phyloP scores from a whole-genome alignment of 1,140 invertebrate genomes.

The Gryon sp. region DNA sequence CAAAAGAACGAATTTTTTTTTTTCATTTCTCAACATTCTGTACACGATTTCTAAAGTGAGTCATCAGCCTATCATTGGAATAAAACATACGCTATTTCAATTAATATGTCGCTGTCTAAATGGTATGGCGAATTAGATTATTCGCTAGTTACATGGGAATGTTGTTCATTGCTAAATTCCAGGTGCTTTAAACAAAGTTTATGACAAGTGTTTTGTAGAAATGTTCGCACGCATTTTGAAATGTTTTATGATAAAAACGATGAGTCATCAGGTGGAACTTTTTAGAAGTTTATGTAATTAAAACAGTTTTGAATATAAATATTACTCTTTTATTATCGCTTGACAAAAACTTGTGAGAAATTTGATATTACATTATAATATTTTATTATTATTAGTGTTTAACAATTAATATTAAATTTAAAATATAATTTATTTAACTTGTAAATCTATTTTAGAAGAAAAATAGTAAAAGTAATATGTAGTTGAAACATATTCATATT shows the following conservation, averaged over 20 bases:
- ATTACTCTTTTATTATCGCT: not conserved
- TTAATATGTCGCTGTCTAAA: conserved; percentile 22
- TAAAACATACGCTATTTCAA: conserved; percentile 41
- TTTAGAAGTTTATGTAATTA: conserved; percentile 4
- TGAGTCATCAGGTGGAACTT: not conserved
- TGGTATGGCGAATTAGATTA: conserved; percentile 31
- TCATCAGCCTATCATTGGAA: conserved; percentile 30
- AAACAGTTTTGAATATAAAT: not conserved
- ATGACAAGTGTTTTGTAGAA: conserved; percentile 21
- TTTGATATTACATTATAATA: too few species aligned
- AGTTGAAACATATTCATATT: too few species aligned
- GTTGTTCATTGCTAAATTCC: conserved; percentile 37
- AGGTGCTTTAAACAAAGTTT: conserved; percentile 13
- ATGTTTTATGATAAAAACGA: not conserved
- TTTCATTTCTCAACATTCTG: conserved; percentile 56
- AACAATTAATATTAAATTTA: too few species aligned
- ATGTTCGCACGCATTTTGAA: conserved; percentile 13
- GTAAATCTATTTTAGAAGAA: too few species aligned
- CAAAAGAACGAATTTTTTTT: conserved; percentile 42
- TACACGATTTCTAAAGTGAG: conserved; percentile 25
- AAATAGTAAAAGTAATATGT: too few species aligned
- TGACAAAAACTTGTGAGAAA: too few species aligned
- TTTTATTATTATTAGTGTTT: too few species aligned
- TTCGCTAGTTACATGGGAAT: conserved; percentile 17
- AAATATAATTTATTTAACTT: too few species aligned